Base-by-base conservation (phyloP, 2,113 vertebrate species). In the Lepus timidus region DNA sequence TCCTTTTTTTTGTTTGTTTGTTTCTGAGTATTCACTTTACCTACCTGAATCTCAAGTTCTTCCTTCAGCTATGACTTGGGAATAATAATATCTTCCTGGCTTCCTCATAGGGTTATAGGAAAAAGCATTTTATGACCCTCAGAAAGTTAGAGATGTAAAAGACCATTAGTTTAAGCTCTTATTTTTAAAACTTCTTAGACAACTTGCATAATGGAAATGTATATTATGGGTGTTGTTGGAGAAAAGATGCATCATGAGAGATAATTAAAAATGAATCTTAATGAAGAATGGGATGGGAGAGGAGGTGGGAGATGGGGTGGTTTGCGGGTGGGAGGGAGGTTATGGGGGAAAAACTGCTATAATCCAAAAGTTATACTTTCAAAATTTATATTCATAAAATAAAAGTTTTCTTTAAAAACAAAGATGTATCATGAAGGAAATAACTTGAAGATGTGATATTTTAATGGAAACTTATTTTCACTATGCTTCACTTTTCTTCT, bases 111-210 rank as follows among this genome's bases (percentile, higher is more conserved):
- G 31, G 64, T 73, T 73, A 27, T 12, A 70, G 12, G 73, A 65
- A 39, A 82, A 86, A 65, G 10, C 71, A 85, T 64, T 94, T 86
- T 86, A 33, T 83, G 73, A 58, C 75, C 82, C 80, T 92, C 49
- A 80, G 44, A 51, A 91, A 76, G 12, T 51, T 89, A 74, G 19
- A 85, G 91, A 62, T 33, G 1, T 52, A 86, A 86, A 70, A 31
- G 4, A 70, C 49, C n/a, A 73, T 68, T 78, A 75, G 33, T 61
- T 83, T 88, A 85, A 88, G 27, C n/a, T 84, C 68, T 73, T 93
- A 44, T 52, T 25, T 97, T 86, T 96, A 87, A 96, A 93, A 82
- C 25, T 51, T 91, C 51, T 70, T 62, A 25, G 75, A 55, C 51
- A 22, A 17, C n/a, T 11, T 67, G 9, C 7, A 10, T 78, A 36